Evolutionary conservation across 1,140 invertebrate genomes (phyloP).

Genomic region (Solenopsis fugax): DNA sequence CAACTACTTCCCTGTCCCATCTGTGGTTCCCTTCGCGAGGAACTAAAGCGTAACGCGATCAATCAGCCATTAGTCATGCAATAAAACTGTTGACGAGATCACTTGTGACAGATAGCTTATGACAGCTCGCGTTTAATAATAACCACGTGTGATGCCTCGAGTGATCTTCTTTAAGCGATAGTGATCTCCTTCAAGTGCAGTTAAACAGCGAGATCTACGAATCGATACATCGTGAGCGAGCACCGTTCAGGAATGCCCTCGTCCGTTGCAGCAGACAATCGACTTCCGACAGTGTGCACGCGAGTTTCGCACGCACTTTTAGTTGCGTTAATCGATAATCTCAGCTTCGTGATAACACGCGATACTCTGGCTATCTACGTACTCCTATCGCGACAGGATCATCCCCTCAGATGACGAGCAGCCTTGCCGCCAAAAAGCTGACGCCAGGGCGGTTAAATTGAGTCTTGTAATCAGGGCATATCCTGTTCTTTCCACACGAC

Average conservation of each 20-base stretch:
- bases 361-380: slow-evolving; percentile 69
- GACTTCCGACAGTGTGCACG: slow-evolving; percentile 54
- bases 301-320: slow-evolving; percentile 44
- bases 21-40: not conserved
- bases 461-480: slow-evolving; percentile 52
- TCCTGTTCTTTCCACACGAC: not conserved
- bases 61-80: slow-evolving; percentile 50
- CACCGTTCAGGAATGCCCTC: slow-evolving; percentile 77
- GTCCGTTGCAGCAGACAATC: slow-evolving; percentile 62
- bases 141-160: slow-evolving; percentile 40
- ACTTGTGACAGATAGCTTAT: slow-evolving; percentile 33
- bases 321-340: slow-evolving; percentile 52
- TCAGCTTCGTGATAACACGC: slow-evolving; percentile 10
- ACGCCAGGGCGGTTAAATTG: slow-evolving; percentile 78
- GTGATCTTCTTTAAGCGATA: slow-evolving; percentile 12
- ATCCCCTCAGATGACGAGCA: slow-evolving; percentile 85
- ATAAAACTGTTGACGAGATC: slow-evolving; percentile 48
- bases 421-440: slow-evolving; percentile 80
- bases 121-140: slow-evolving; percentile 47
- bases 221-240: slow-evolving; percentile 26
- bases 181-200: slow-evolving; percentile 9
- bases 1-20: not conserved
- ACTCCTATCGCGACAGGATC: slow-evolving; percentile 77
- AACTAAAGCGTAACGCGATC: slow-evolving; percentile 8
- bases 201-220: not conserved